These are phyloP conservation scores for Zeuzera pyrina DNA, from an alignment of 2,888 invertebrate species.

Conservation along the genomic window DNA sequence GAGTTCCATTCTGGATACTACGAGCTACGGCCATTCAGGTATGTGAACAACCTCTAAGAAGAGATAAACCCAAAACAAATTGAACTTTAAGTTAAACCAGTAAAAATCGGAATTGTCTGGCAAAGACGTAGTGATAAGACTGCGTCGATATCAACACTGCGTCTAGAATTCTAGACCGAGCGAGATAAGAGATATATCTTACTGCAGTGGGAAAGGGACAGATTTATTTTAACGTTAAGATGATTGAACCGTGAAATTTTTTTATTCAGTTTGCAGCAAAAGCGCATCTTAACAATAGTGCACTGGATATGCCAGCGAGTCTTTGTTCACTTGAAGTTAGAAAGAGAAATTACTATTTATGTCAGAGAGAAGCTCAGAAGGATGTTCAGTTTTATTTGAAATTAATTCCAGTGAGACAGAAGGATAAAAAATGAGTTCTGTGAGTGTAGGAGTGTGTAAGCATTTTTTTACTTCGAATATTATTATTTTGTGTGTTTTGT, in stretches of 20 bases:
- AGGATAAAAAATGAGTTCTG: too few species aligned
- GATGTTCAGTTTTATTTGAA: too few species aligned
- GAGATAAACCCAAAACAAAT: slow-evolving; percentile 29
- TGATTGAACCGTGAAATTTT: slow-evolving; percentile 66
- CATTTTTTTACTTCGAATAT: too few species aligned
- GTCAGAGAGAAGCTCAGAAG: too few species aligned
- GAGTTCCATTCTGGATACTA: slow-evolving; percentile 60
- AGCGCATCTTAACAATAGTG: slow-evolving; percentile 48
- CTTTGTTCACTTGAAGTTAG: too few species aligned
- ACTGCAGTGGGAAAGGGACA: slow-evolving; percentile 28
- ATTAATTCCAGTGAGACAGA: too few species aligned
- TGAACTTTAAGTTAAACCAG: slow-evolving; percentile 28
- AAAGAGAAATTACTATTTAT: too few species aligned
- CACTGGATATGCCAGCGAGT: too few species aligned
- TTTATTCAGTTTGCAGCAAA: slow-evolving; percentile 59
- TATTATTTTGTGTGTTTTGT: too few species aligned
- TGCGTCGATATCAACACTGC: slow-evolving; percentile 69
- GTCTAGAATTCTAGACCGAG: slow-evolving; percentile 59
- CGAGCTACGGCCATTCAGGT: slow-evolving; percentile 66
- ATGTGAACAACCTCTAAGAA: slow-evolving; percentile 55
- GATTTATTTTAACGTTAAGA: slow-evolving; percentile 44
- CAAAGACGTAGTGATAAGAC: slow-evolving; percentile 47
- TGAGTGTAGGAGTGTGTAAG: too few species aligned
- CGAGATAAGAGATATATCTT: slow-evolving; percentile 25
- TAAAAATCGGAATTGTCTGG: slow-evolving; percentile 33